Evolutionary conservation across 2,797 vertebrate genomes (phyloP), one percentile per base, ranked within the genome.

Genomic region (Erethizon dorsatum): DNA sequence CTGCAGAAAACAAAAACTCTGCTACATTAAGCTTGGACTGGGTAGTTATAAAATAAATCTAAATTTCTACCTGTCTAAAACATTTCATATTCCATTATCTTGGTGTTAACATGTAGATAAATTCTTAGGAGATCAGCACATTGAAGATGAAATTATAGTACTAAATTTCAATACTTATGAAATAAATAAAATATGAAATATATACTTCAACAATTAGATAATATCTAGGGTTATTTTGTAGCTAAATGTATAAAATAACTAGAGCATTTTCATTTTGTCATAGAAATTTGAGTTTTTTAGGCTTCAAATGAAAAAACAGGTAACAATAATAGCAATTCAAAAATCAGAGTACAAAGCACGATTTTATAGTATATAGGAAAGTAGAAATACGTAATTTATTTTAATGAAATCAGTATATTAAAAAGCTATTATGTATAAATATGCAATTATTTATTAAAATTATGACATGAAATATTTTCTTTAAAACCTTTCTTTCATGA

Each of bases 1-100:
- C 69, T 96, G 75, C 31, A 78, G 65, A 96, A 96, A n/a, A n/a
- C 73, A 67, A 91, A 91, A 96, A 83, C 8, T 92, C 31, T 96
- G 7, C 65, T 88, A 77, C 56, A 84, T 95, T 22, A 85, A 96
- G 45, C 33, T 90, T 37, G 47, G 28, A 57, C 7, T 45, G 92
- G 15, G 11, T 63, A 95, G 57, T 71, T 94, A 18, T 65, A 94
- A 89, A 88, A 96, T 63, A 95, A 94, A 96, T 96, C 28, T 37
- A 90, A 94, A 87, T 83, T 71, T 95, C n/a, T 75, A 92, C 17
- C 37, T 80, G 26, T 57, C 82, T 90, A 95, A 96, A 90, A 85
- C 33, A 93, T 91, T 87, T 79, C 52, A 84, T 61, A 85, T 65
- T 80, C 28, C 15, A 50, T 88, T 22, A 91, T n/a, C 31, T 22